Base-by-base conservation (phyloP, 2,888 invertebrate genomes). In the Lasioglossum lativentre region DNA sequence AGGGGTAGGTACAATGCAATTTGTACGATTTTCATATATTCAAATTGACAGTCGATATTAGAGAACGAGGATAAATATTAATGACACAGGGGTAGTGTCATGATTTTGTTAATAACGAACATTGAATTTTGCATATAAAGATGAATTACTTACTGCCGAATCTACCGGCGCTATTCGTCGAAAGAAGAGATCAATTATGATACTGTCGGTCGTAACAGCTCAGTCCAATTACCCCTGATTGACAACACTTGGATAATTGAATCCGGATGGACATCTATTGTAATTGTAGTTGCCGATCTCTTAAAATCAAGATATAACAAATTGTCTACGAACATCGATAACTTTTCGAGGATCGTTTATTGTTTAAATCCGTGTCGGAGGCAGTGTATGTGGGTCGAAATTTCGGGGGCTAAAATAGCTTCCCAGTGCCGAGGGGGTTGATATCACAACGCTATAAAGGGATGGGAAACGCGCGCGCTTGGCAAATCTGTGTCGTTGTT, bases 401-500 rank as follows among this genome's bases (percentile, higher is more conserved):
- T 63, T 27, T 63, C 30, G 16, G 10, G 27, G 30, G 4, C 16
- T 63, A 30, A 63, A 63, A 63, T 63, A 63, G 63, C 6, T 30
- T 6, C 63, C 63, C 30, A 63, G 63, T 12, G 63, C 16, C 0
- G 6, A 34, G 34, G 2, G 16, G 30, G 38, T 42, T 38, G 42
- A 42, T 42, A 71, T 42, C 27, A 12, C 8, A 34, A 73, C 34
- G 34, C 40, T 40, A 70, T 40, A 23, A 68, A 38, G 23, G 38
- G 34, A 10, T 38, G 66, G 66, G 23, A n/a, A 19, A 34, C 66
- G 34, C 34, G 34, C 34, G 34, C 66, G 52, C 1, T 56, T 70
- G 70, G 38, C 38, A 70, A 70, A 70, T 70, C 70, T n/a, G n/a
- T 40, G 70, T 70, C n/a, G n/a, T n/a, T 70, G 70, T n/a, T n/a